A percentile compares a stretch with the other conserved stretches of the same genome.
These are phyloP conservation scores for Galbula dea DNA, from an alignment of 2,113 vertebrate species.

Conservation along the genomic window DNA sequence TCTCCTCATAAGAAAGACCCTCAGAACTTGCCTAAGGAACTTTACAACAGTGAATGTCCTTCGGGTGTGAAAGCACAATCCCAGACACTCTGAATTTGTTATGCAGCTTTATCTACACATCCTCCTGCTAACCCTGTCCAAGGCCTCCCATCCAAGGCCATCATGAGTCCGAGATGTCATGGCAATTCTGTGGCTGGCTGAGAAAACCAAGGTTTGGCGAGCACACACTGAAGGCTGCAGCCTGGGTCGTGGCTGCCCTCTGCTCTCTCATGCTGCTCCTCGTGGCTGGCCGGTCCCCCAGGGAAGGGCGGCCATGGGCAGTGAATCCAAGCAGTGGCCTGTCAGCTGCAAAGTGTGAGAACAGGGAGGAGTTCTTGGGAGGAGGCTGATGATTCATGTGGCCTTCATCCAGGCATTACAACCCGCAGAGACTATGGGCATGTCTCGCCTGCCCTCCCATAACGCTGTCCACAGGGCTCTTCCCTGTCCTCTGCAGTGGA, in stretches of 20 bases:
- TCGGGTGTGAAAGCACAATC: neutral
- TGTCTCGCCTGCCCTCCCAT: neutral
- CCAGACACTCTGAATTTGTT: neutral
- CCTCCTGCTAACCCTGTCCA: neutral
- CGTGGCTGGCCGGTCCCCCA: accelerated
- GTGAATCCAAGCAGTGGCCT: neutral
- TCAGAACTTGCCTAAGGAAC: neutral
- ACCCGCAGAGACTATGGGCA: neutral
- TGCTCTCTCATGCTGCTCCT: neutral
- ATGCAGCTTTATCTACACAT: neutral
- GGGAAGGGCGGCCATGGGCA: neutral
- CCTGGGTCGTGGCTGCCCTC: neutral
- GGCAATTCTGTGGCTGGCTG: neutral
- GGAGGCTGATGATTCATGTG: neutral
- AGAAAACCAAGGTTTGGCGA: neutral
- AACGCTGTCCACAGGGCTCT: neutral
- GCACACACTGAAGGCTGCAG: accelerated
- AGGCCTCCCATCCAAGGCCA: neutral
- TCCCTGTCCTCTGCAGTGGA: neutral
- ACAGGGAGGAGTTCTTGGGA: neutral
- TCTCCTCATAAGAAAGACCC: neutral
- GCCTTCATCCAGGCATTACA: neutral
- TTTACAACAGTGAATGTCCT: neutral
- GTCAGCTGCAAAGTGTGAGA: neutral
- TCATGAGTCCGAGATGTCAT: accelerated